Base-by-base conservation (phyloP, 2,113 vertebrate species). In the Bettongia penicillata region DNA sequence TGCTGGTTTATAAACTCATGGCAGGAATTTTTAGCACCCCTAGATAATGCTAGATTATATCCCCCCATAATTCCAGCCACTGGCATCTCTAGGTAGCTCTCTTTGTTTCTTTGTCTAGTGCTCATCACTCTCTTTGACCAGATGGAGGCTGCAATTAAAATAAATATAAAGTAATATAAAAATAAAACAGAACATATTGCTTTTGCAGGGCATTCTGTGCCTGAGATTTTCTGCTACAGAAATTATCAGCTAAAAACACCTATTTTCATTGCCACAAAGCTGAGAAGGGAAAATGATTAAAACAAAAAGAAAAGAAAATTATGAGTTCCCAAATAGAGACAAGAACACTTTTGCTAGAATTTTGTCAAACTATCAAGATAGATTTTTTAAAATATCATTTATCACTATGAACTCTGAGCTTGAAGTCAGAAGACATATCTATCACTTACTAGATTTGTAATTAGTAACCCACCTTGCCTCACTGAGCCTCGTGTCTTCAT, bases 141-240 rank as follows among this genome's bases (percentile, higher is more conserved):
- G 96, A 93, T 97, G 97, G 91, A 92, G 94, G 97, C 96, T 95
- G 95, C 97, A 97, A 95, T 97, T 98, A 95, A 94, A 98, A 96
- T 94, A 97, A 53, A 96, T 92, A 97, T 94, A 97, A 98, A 98
- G 98, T 97, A 98, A 98, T 97, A 98, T 97, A 98, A 98, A 98
- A 95, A 8, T 96, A 97, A 96, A 98, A 96, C 92, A 97, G 96
- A 98, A 93, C 91, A 93, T 96, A 96, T 95, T 98, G 96, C 94
- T 98, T 98, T 97, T 95, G 95, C 96, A 90, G 97, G 95, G 96
- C 92, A 97, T 94, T 95, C 94, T 97, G 93, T 97, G 96, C 96
- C 96, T 94, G 94, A 90, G 90, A 94, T 98, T 97, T 97, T 57
- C 49, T 98, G 98, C 96, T 94, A 96, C 84, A 47, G 95, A 97